Evolutionary conservation across 1,140 invertebrate species (phyloP), one percentile per base, ranked within the genome.

Genomic region (Cyphomyrmex costatus): DNA sequence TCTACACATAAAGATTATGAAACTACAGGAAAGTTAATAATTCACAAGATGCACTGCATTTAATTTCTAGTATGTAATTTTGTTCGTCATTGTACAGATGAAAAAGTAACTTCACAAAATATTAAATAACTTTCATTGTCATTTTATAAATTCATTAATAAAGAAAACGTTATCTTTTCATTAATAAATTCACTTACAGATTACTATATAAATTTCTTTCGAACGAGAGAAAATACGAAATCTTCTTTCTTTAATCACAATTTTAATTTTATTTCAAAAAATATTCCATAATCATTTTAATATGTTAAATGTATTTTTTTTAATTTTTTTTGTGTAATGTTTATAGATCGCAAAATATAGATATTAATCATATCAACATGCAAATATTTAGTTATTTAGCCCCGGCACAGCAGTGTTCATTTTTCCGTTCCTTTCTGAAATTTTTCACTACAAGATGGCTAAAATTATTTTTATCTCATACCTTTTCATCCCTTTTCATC

Each of bases 271-370:
- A 24, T 60, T 2, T 21, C 12, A 60, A 6, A 1, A 0, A 42
- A 74, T 24, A 24, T 74, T 58, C 1, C 12, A 58, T 58, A 60
- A 10, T 56, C n/a, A 73, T 14, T 10, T 56, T 73, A 30, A 56
- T 36, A 36, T 16, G 21, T 56, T n/a, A 8, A 36, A 42, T 56
- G 16, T 74, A n/a, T 74, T 58, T 74, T n/a, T 58, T 60, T 76
- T 3, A 76, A 12, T 24, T 60, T 21, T 6, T 60, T 60, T 60
- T 6, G 16, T 36, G n/a, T 58, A 36, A 58, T 36, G 1, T 36
- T 76, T 60, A 21, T 66, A 76, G 8, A 36, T 49, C 21, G 42
- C 21, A 60, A 36, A 74, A 36, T 36, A 12, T 53, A 21, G 10
- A 24, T 42, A 60, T 24, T 60, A 33, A 76, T 60, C 6, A 74